Evolutionary conservation across 92 coral and sea anemone species (phyloP), one percentile per base, ranked within the genome.

Genomic region (Diadumene lineata): DNA sequence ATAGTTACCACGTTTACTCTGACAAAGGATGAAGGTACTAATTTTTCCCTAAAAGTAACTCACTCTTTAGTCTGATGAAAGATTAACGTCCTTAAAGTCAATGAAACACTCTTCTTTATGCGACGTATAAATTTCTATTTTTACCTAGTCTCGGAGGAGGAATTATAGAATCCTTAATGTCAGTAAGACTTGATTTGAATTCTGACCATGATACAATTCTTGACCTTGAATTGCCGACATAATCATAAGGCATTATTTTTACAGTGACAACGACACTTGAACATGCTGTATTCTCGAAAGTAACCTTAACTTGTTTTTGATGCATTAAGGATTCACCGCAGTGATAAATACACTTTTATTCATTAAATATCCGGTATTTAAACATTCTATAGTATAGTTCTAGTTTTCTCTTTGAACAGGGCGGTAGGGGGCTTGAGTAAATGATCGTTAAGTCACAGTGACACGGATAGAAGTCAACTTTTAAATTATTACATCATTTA

Each of bases 361-460:
- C 66, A 31, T 27, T 72, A 38, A 17, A 56, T 33, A 16, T 72
- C 77, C 77, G 77, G 66, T 56, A 24, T 4, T 18, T 19, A 32
- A 18, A 51, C 21, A 56, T 72, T 55, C 55, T 31, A 65, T 56
- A 72, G 31, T 72, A 56, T 50, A n/a, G n/a, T 72, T 34, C 31
- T 21, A 33, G 7, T 31, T 10, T 26, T 22, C 66, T 31, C 34
- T 8, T 55, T 72, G 66, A 57, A 72, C 66, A 55, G 53, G 62
- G 0, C 23, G 57, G 77, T 72, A 72, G 77, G 77, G 34, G 77
- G 66, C 48, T 60, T 56, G 3, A 15, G 24, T 56, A 72, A 53
- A 72, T 72, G 77, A 56, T 56, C 56, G 15, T 17, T 23, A 24
- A 57, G 77, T 72, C 77, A 72, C 66, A 66, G 77, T 38, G 48